These are phyloP conservation scores for Melozone crissalis DNA, from an alignment of 2,113 vertebrate species.

Conservation along the genomic window DNA sequence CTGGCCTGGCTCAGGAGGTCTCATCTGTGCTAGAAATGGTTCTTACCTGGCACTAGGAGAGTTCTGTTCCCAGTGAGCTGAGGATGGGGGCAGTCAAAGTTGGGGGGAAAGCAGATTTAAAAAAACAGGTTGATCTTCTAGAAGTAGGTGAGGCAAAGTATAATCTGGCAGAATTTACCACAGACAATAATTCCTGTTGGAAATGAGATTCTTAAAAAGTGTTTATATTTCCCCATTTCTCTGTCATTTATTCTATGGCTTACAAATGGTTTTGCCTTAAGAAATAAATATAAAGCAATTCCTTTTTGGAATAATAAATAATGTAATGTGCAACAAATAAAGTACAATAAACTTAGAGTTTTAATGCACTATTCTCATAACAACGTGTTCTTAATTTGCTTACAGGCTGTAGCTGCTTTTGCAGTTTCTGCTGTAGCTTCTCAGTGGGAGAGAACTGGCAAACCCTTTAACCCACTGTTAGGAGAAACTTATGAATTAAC, in stretches of 20 bases:
- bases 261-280: background rate
- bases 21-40: background rate
- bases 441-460: conserved; percentile 97
- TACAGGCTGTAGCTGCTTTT: conserved; percentile 91
- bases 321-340: background rate
- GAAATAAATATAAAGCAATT: background rate
- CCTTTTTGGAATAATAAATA: background rate
- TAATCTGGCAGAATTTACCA: background rate
- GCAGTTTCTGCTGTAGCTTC: conserved; percentile 95
- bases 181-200: background rate
- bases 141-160: background rate
- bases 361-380: background rate
- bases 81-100: background rate
- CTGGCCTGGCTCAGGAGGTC: background rate
- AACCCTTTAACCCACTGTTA: conserved; percentile 95
- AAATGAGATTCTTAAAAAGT: background rate
- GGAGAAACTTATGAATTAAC: conserved; percentile 93
- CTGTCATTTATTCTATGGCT: background rate
- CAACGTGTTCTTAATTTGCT: background rate
- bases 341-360: background rate
- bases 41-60: background rate
- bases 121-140: background rate
- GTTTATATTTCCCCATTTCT: background rate
- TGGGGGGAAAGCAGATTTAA: background rate
- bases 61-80: background rate